These are phyloP conservation scores for Oxygymnocypris stewartii DNA, from an alignment of 2,113 vertebrate species.

Conservation along the genomic window DNA sequence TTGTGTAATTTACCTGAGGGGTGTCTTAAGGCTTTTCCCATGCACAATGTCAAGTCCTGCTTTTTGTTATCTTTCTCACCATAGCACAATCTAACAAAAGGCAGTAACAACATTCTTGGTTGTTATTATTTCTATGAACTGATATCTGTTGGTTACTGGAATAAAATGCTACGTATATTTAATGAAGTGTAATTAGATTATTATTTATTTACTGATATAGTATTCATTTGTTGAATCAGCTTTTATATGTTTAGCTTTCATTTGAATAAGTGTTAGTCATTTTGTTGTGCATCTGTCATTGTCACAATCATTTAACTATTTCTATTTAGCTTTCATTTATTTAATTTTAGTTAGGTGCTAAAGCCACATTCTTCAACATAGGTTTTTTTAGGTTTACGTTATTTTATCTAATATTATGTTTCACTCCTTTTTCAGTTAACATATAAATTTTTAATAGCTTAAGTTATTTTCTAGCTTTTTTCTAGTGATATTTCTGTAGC, in stretches of 20 bases:
- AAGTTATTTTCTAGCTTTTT: no score
- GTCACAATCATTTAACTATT: neutral
- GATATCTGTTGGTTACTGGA: neutral
- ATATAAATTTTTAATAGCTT: neutral
- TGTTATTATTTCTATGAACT: neutral
- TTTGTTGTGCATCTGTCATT: neutral
- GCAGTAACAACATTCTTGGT: neutral
- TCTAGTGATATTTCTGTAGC: neutral
- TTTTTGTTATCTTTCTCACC: neutral
- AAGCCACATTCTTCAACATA: neutral
- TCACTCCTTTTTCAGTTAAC: neutral
- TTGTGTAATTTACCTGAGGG: constrained; percentile 38
- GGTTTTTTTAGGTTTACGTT: neutral
- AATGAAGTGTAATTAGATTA: neutral
- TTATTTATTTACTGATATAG: neutral
- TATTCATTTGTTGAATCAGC: neutral
- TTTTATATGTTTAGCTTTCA: neutral
- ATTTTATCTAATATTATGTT: neutral
- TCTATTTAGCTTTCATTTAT: neutral
- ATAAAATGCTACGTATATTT: neutral
- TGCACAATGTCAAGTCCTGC: constrained; percentile 13
- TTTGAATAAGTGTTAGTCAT: neutral
- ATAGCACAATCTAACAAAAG: neutral
- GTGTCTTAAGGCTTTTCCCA: constrained; percentile 33
- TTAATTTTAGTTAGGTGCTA: neutral